These are phyloP conservation scores for Epicauta chinensis DNA, from an alignment of 1,140 invertebrate species.

Conservation along the genomic window DNA sequence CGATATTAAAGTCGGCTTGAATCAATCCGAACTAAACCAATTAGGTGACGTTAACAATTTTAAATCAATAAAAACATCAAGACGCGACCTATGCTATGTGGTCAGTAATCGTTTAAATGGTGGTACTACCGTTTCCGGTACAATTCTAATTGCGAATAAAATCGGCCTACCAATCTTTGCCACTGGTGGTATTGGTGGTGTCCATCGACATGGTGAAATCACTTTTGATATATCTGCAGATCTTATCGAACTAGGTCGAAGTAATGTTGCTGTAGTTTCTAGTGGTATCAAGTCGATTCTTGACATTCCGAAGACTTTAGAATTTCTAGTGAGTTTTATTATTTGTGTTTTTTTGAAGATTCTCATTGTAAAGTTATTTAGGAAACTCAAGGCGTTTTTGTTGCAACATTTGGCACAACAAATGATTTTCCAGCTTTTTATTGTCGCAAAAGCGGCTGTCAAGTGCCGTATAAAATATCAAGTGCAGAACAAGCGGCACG, in stretches of 20 bases:
- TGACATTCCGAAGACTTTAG: slow-evolving; percentile 89
- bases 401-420: slow-evolving; percentile 63
- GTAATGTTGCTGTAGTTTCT: slow-evolving; percentile 83
- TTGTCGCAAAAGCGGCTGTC: slow-evolving; percentile 58
- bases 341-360: too few species aligned
- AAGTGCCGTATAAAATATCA: slow-evolving; percentile 62
- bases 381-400: slow-evolving; percentile 93
- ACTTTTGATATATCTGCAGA: slow-evolving; percentile 94
- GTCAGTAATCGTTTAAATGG: slow-evolving; percentile 69
- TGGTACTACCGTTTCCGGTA: slow-evolving; percentile 95
- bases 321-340: slow-evolving; percentile 69
- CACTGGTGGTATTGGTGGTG: slow-evolving; percentile 88
- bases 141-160: slow-evolving; percentile 75
- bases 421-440: slow-evolving; percentile 88
- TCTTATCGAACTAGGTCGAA: slow-evolving; percentile 82
- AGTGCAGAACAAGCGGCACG: slow-evolving; percentile 61
- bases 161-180: slow-evolving; percentile 90
- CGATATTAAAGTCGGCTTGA: slow-evolving; percentile 74
- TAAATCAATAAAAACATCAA: slow-evolving; percentile 68
- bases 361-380: too few species aligned
- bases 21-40: slow-evolving; percentile 53
- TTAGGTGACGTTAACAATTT: slow-evolving; percentile 50
- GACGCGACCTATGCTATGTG: slow-evolving; percentile 77
- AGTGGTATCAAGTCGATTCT: slow-evolving; percentile 97
- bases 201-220: slow-evolving; percentile 79